Base-by-base conservation (phyloP, 2,888 invertebrate genomes). In the Tenthredo notha region DNA sequence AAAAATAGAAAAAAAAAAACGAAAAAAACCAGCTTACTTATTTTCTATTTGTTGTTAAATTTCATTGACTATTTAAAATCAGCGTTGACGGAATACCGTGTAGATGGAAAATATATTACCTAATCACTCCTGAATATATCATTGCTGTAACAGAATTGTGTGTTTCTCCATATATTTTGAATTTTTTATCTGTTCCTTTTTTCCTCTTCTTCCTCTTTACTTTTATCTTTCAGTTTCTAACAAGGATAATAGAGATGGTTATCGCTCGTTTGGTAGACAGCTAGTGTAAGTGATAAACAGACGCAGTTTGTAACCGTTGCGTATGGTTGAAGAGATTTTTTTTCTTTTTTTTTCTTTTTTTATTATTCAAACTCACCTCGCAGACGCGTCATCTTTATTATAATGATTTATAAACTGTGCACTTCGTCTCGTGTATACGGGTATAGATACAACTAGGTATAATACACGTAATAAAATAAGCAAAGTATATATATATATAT, bases 381-480 rank as follows among this genome's bases (percentile, higher is more conserved):
- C 6, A 77, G 18, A 77, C 47, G 77, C 77, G 77, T 77, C 77
- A 54, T 77, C 29, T 77, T 77, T 77, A 77, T 77, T 77, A 77
- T 18, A 77, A 77, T 77, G 77, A 77, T 77, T 77, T 54, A 54
- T 77, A 54, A 47, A 77, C 77, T 40, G 47, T 77, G 33, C 54
- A 77, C 47, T 40, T 47, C 10, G 47, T 50, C 10, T 10, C 54
- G 25, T 50, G 15, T 15, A 29, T 33, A 67, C 54, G 25, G 29
- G 15, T 15, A 29, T 33, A 67, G 33, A 1, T 67, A 67, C 18
- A 6, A 10, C 29, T 33, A 67, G 12, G 33, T 67, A 37, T 67
- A 29, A 33, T 67, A 15, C 33, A 18, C 33, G 15, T 67, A 67
- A 77, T 77, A 77, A 77, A 77, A 50, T 54, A n/a, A 77, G 50